These are phyloP conservation scores for Orchestia grillus DNA, from an alignment of 1,140 invertebrate species.

Conservation along the genomic window DNA sequence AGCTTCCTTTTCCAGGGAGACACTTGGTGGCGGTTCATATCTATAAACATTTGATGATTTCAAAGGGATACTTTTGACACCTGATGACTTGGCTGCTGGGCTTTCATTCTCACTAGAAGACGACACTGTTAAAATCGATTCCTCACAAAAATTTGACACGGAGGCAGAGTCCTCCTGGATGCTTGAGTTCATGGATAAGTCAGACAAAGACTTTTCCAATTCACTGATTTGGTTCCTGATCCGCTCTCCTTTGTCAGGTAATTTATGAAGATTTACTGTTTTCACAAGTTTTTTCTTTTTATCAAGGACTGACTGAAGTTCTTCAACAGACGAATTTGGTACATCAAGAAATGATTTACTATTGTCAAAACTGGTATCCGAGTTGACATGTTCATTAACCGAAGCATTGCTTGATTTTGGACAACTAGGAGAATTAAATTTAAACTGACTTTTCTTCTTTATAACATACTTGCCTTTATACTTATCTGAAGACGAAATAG, in stretches of 20 bases:
- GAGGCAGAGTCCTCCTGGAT: neutral
- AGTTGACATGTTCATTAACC: neutral
- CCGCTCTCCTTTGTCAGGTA: constrained; percentile 60
- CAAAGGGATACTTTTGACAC: neutral
- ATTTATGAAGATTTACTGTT: neutral
- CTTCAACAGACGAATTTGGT: neutral
- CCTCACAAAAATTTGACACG: neutral
- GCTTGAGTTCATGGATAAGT: constrained; percentile 57
- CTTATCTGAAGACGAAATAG: neutral
- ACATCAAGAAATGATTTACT: neutral
- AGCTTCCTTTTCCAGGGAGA: neutral
- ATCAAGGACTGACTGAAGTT: neutral
- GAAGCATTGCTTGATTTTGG: neutral
- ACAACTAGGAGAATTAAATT: neutral
- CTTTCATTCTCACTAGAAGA: constrained; percentile 29
- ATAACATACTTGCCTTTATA: neutral
- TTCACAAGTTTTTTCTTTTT: constrained; percentile 34
- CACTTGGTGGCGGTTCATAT: neutral
- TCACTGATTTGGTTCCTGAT: constrained; percentile 58
- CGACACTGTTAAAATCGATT: neutral
- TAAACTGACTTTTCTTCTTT: neutral
- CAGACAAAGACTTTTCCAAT: constrained; percentile 56
- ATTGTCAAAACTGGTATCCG: neutral
- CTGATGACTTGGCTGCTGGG: neutral
- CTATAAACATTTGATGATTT: neutral